Base-by-base conservation (phyloP, 2,888 invertebrate species). In the Panzeria rudis region DNA sequence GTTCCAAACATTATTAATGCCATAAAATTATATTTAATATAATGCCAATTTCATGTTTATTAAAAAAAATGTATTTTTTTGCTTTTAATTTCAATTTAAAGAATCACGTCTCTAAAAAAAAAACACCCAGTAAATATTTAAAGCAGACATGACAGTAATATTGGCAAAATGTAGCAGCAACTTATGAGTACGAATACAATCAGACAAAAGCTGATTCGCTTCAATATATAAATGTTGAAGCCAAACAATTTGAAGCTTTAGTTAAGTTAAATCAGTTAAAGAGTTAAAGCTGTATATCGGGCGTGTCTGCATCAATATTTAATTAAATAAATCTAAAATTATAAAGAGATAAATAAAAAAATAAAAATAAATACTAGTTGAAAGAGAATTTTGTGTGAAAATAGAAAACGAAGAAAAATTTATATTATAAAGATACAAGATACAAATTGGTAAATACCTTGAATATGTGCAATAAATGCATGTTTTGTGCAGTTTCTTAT, bases 211-310 rank as follows among this genome's bases (percentile, higher is more conserved):
- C 8, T 25, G 38, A n/a, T 9, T 23, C 29, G 9, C 0, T 71
- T 62, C 1, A n/a, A 61, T 23, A 47, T 68, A 81, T 82, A 85
- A 82, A 85, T 75, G 56, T 35, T 13, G 35, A 56, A 47, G 44
- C 25, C 59, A 69, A 59, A 59, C 52, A 41, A 17, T 75, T 50
- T 17, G 9, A 52, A 79, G 82, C 78, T 85, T 85, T 72, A 85
- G 85, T 85, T 66, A 20, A 82, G 73, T 82, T 64, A 47, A 66
- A 75, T 59, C 82, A 54, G 78, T 64, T 69, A 59, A 78, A 71
- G 73, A 75, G 69, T 85, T 69, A 61, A 82, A 64, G 52, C 82
- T 71, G 71, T 3, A 20, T 66, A 47, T 56, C 76, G 78, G 69
- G 56, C 62, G 59, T n/a, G 35, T 32, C 52, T 25, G 50, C 50